Conservation (phyloP, 2,888 invertebrate species). For the Darwinula stevensoni region DNA sequence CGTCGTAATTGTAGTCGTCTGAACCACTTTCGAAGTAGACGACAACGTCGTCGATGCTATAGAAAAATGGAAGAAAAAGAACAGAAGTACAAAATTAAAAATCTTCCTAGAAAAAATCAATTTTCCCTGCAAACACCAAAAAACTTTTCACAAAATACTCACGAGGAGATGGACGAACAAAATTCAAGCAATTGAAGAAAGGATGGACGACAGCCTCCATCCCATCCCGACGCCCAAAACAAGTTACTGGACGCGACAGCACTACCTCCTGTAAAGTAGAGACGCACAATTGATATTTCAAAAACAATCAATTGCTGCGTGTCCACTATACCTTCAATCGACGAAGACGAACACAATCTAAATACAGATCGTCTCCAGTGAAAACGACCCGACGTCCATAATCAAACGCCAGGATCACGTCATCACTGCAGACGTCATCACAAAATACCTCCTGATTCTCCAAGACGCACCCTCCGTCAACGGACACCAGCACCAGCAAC, state of each 20-base stretch:
- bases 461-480: slow-evolving; percentile 2
- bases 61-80: slow-evolving; percentile 2
- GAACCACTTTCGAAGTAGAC: slow-evolving; percentile 2
- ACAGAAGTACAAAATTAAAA: slow-evolving; percentile 2
- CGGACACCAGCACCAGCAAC: slow-evolving; percentile 2
- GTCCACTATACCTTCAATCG: slow-evolving; percentile 2
- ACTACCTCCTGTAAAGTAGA: slow-evolving; percentile 2
- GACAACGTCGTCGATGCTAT: slow-evolving; percentile 2
- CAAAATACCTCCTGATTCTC: slow-evolving; percentile 2
- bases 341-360: slow-evolving; percentile 2
- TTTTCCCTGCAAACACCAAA: slow-evolving; percentile 2
- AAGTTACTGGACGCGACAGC: slow-evolving; percentile 2
- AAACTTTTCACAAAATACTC: slow-evolving; percentile 2
- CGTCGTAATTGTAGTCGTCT: slow-evolving; percentile 2
- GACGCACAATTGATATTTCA: slow-evolving; percentile 2
- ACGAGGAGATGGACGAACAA: slow-evolving; percentile 2
- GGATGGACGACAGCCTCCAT: slow-evolving; percentile 2
- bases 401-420: slow-evolving; percentile 2
- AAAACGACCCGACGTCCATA: slow-evolving; percentile 2
- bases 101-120: slow-evolving; percentile 2
- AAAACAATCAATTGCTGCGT: slow-evolving; percentile 2
- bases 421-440: slow-evolving; percentile 2
- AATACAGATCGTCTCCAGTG: slow-evolving; percentile 2
- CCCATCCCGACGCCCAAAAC: slow-evolving; percentile 2
- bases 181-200: slow-evolving; percentile 2